Conservation (phyloP, 1,140 invertebrate species). For the Zaprionus lachaisei region DNA sequence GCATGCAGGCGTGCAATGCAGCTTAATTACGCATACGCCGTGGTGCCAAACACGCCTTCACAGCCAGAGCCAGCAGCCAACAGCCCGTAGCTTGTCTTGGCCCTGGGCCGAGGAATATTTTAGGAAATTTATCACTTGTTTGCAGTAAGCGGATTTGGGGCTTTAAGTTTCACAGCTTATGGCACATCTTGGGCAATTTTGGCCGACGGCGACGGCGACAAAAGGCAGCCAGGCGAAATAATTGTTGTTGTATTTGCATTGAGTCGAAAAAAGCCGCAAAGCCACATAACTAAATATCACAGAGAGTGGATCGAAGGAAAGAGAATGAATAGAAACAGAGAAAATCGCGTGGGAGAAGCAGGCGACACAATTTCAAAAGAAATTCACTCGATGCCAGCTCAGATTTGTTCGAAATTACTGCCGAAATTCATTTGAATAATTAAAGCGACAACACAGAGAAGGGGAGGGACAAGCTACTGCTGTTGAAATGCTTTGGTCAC, state of each 20-base stretch:
- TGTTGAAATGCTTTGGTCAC: conserved; percentile 22
- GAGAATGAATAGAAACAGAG: background rate
- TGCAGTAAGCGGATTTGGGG: conserved; percentile 31
- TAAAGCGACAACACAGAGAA: conserved; percentile 34
- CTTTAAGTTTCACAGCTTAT: conserved; percentile 32
- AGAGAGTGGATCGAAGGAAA: background rate
- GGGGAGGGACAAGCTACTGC: background rate
- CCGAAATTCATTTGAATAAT: conserved; percentile 59
- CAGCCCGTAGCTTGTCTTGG: background rate
- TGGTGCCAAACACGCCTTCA: conserved; percentile 2
- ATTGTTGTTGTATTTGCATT: conserved; percentile 38
- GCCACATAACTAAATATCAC: conserved; percentile 29
- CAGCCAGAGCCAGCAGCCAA: no score
- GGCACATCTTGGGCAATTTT: conserved; percentile 7
- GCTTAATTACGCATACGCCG: conserved; percentile 42
- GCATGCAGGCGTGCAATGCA: conserved; percentile 20
- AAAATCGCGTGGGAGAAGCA: background rate
- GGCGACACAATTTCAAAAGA: conserved; percentile 14
- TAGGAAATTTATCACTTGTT: conserved; percentile 42
- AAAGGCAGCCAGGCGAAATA: conserved; percentile 30
- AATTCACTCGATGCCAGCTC: conserved; percentile 21
- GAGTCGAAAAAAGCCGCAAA: conserved; percentile 30
- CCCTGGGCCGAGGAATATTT: conserved; percentile 1
- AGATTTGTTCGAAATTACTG: conserved; percentile 36
- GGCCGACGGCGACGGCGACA: background rate